Evolutionary conservation across 2,113 vertebrate species (phyloP), one percentile per base, ranked within the genome.

Genomic region (Pelodiscus sinensis): DNA sequence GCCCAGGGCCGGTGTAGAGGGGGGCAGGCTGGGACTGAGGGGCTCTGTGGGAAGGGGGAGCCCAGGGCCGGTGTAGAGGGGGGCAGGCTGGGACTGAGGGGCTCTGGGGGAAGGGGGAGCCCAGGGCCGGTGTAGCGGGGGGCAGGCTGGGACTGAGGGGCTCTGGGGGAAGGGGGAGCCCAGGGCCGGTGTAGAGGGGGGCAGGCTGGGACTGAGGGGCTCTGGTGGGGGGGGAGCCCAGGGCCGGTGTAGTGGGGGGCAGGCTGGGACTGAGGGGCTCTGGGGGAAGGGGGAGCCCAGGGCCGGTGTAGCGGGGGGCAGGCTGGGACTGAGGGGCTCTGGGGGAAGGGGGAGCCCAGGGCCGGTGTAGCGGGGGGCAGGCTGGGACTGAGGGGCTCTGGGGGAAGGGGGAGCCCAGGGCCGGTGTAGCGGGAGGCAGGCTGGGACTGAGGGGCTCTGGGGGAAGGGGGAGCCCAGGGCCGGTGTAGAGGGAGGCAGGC

Each of bases 391-490:
- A n/a, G n/a, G n/a, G n/a, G 68, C 15, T 16, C 68, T 71, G n/a
- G 68, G 68, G n/a, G 44, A 5, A 31, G 12, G 31, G 31, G n/a
- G 77, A 62, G 60, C 6, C 16, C 55, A 18, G 55, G 55, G 24
- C 25, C 29, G 27, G 60, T 5, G 6, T 13, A 29, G 12, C 11
- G 55, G 55, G 54, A 13, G 55, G 55, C 55, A 56, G 55, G 55
- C 55, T 56, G 0, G 1, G 14, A 13, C 24, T 15, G 9, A 10
- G 0, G 1, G 31, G 35, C 58, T 16, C 35, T 51, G 0, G 0
- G 14, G 12, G 14, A 6, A n/a, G 29, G 2, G 5, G 27, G 56
- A 25, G 35, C 8, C 2, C 2, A 0, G 0, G 35, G 31, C 31
- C n/a, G 31, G 65, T 2, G 19, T 4, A 68, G 29, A 6, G 2